A percentile compares a stretch with the other conserved stretches of the same genome.
Evolutionary conservation across 2,113 vertebrate species (phyloP).

Genomic region (Dromaius novaehollandiae): DNA sequence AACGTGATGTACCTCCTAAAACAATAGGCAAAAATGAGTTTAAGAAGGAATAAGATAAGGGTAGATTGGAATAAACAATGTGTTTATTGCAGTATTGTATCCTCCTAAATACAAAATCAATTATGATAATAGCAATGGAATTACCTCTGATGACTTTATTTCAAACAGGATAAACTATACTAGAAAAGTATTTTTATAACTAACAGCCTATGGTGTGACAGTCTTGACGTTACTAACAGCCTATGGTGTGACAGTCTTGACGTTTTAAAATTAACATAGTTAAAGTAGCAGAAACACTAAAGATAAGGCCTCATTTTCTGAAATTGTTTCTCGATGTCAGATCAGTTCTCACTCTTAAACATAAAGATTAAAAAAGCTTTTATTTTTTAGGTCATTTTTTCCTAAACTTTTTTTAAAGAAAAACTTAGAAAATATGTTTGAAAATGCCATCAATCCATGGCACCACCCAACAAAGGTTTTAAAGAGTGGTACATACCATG

Average conservation of each 20-base stretch:
- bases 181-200: neutral
- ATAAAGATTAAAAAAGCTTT: neutral
- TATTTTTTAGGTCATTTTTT: neutral
- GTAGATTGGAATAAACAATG: neutral
- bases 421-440: neutral
- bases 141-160: neutral
- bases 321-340: neutral
- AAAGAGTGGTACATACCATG: neutral
- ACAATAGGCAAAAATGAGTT: neutral
- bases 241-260: neutral
- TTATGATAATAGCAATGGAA: neutral
- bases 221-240: neutral
- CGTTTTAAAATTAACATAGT: neutral
- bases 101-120: neutral
- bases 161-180: neutral
- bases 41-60: neutral
- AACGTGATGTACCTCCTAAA: neutral
- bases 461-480: neutral
- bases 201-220: neutral
- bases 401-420: neutral
- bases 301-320: neutral
- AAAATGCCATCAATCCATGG: neutral
- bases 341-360: neutral
- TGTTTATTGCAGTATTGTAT: neutral
- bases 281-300: neutral